Conservation (phyloP, 1,140 invertebrate genomes). For the Ephestia elutella region DNA sequence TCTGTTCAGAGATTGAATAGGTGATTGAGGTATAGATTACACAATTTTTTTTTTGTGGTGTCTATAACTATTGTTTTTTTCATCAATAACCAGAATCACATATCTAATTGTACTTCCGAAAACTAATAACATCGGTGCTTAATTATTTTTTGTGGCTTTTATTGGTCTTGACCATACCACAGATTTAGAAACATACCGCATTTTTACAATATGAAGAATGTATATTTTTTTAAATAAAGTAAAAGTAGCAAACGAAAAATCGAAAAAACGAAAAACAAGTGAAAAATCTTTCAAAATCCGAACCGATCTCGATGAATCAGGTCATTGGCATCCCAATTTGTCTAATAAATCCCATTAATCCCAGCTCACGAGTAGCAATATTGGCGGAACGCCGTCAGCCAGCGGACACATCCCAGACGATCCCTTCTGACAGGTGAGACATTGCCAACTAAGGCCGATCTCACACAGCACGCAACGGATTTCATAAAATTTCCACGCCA, state of each 20-base stretch:
- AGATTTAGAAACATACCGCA: too few relatives aligned
- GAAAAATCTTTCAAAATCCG: neutral
- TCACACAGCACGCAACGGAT: conserved; percentile 4
- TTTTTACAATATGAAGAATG: too few relatives aligned
- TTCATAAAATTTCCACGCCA: too few relatives aligned
- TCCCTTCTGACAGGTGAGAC: conserved; percentile 26
- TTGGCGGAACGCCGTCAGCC: neutral
- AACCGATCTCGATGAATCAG: neutral
- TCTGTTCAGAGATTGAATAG: neutral
- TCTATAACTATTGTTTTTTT: neutral
- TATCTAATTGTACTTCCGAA: neutral
- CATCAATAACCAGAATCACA: neutral
- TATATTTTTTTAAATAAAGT: too few relatives aligned
- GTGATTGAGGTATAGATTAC: neutral
- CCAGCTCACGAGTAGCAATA: neutral
- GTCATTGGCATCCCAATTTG: neutral
- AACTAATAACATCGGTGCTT: too few relatives aligned
- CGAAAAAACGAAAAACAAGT: too few relatives aligned
- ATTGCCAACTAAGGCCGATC: conserved; percentile 23
- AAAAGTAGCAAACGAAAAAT: too few relatives aligned
- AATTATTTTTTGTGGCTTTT: too few relatives aligned
- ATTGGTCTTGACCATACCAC: too few relatives aligned
- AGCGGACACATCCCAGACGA: conserved; percentile 21
- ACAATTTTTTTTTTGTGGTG: neutral
- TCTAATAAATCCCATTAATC: neutral